phyloP scores from a whole-genome alignment of 2,888 invertebrate species.

The Hydrotaea cyrtoneurina region DNA sequence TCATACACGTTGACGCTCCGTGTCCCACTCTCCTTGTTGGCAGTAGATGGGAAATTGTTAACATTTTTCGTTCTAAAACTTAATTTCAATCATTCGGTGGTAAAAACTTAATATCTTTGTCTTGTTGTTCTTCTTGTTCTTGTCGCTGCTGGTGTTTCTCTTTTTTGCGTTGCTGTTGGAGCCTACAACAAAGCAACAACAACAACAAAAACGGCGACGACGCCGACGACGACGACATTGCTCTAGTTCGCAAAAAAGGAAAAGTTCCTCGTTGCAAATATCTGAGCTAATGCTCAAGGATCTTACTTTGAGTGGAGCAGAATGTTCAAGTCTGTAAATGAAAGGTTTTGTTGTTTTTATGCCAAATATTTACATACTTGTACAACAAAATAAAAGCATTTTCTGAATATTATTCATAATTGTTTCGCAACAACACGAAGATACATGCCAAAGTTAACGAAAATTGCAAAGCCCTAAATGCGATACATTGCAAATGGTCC shows the following conservation, averaged over 20 bases:
- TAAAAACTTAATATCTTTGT: conserved; percentile 20
- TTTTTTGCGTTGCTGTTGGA: not conserved
- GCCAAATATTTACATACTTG: conserved; percentile 24
- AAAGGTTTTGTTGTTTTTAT: not conserved
- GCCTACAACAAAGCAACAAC: conserved; percentile 6
- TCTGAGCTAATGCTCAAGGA: conserved; percentile 12
- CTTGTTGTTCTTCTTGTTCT: not conserved
- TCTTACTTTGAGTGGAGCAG: conserved; percentile 19
- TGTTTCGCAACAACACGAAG: not conserved
- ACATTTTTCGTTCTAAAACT: conserved; percentile 21
- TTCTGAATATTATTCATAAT: conserved; percentile 24
- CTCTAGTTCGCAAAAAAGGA: not conserved
- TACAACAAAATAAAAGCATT: conserved; percentile 8
- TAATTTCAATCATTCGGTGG: conserved; percentile 37
- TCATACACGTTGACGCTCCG: not conserved
- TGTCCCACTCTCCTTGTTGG: not conserved
- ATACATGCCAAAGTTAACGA: not conserved
- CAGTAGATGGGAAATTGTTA: conserved; percentile 12
- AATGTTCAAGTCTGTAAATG: not conserved
- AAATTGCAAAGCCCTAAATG: conserved; percentile 1
- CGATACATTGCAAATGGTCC: no score
- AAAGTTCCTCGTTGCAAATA: conserved; percentile 4
- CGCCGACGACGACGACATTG: not conserved
- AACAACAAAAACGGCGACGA: no score
- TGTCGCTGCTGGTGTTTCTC: not conserved